Conservation (phyloP, 2,797 vertebrate species). For the Gymnoscopelus braueri region DNA sequence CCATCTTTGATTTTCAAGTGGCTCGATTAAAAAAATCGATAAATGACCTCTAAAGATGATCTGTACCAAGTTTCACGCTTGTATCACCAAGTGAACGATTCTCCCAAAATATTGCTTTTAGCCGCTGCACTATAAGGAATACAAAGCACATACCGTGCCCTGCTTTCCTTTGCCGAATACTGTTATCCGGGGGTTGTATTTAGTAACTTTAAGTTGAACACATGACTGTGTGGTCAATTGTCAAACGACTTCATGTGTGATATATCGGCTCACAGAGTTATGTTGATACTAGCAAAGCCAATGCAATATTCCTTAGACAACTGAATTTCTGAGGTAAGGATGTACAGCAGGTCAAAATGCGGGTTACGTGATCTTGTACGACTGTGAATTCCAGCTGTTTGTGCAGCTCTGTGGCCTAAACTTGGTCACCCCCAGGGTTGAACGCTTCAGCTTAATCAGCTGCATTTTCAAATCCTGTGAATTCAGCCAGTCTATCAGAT, state of each 20-base stretch:
- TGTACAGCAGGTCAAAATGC: constrained; percentile 23
- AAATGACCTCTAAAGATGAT: no score
- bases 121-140: no score
- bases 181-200: constrained; percentile 10
- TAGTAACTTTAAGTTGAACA: constrained; percentile 24
- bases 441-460: constrained; percentile 34
- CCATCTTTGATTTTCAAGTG: no score
- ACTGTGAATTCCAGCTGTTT: constrained; percentile 21
- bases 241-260: constrained; percentile 29
- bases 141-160: constrained; percentile 3
- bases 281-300: constrained; percentile 15
- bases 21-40: no score
- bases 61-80: no score
- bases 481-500: constrained; percentile 17
- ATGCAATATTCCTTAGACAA: constrained; percentile 24
- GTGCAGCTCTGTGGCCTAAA: constrained; percentile 21
- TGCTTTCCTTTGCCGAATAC: constrained; percentile 20
- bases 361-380: constrained; percentile 7
- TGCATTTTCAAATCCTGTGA: constrained; percentile 29
- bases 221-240: constrained; percentile 19
- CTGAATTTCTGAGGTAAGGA: constrained; percentile 9
- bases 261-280: constrained; percentile 31
- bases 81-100: no score
- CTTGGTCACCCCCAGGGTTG: constrained; percentile 23
- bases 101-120: no score